phyloP scores from a whole-genome alignment of 2,797 vertebrate genomes.

The Alauda arvensis region DNA sequence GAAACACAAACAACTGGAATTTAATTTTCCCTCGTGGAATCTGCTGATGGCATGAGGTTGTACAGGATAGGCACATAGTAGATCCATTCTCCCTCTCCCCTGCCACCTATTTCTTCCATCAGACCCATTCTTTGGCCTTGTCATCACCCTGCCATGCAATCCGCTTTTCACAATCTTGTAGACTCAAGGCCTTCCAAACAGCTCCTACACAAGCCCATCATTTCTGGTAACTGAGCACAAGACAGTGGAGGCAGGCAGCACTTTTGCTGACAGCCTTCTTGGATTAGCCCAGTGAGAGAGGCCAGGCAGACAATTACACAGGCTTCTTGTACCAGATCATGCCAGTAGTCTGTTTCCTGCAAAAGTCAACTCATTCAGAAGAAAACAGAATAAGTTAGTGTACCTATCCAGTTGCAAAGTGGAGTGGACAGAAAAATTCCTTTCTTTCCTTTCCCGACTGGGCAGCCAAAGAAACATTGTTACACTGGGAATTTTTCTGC shows the following conservation, averaged over 20 bases:
- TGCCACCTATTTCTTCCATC: neutral
- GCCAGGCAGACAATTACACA: neutral
- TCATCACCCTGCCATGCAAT: neutral
- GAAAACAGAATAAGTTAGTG: neutral
- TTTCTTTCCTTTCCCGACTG: neutral
- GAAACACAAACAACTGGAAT: neutral
- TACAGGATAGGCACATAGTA: neutral
- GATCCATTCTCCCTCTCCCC: neutral
- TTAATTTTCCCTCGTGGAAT: neutral
- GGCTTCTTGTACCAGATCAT: neutral
- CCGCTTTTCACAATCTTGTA: neutral
- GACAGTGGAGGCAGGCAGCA: neutral
- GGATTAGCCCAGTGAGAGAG: neutral
- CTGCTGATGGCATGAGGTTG: neutral
- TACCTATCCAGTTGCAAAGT: neutral
- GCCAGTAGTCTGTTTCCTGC: neutral
- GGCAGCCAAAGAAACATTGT: neutral
- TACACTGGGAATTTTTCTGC: neutral
- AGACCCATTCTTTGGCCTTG: neutral
- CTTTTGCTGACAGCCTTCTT: neutral
- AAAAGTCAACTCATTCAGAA: constrained; percentile 23
- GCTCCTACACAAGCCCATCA: neutral
- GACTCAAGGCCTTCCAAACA: neutral
- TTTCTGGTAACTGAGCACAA: neutral
- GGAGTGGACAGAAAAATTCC: neutral